A percentile compares a stretch with the other conserved stretches of the same genome.
Evolutionary conservation across 2,797 vertebrate species (phyloP).

Genomic region (Danio jaintianensis): DNA sequence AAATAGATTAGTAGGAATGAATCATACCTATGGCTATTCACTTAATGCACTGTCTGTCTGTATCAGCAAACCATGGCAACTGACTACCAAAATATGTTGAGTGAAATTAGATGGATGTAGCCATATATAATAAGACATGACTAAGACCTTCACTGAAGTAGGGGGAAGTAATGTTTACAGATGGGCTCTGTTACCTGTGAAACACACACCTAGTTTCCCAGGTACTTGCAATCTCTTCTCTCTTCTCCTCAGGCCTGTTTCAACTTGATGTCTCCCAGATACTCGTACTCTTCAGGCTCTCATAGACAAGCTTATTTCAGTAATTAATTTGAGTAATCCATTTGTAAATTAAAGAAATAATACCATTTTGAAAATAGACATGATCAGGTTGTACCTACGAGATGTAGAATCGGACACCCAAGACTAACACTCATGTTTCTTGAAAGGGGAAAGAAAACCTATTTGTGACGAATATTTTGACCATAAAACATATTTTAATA

Average conservation of each 20-base stretch:
- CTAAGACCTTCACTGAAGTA: neutral
- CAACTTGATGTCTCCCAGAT: constrained; percentile 8
- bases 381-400: no score
- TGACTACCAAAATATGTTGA: constrained; percentile 4
- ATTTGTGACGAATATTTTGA: no score
- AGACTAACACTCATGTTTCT: no score
- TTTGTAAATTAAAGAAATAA: no score
- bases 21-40: neutral
- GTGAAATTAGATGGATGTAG: neutral
- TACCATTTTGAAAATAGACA: no score
- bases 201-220: constrained; percentile 9
- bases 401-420: no score
- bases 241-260: neutral
- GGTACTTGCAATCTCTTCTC: neutral
- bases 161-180: neutral
- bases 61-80: constrained; percentile 1
- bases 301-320: neutral
- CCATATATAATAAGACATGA: neutral
- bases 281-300: neutral
- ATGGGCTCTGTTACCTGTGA: neutral
- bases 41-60: neutral
- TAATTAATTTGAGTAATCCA: no score
- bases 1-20: neutral
- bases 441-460: no score
- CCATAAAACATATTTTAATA: no score